A percentile compares a stretch with the other conserved stretches of the same genome.
Conservation (phyloP, 2,888 invertebrate species). For the Stenolophus ochropezus region DNA sequence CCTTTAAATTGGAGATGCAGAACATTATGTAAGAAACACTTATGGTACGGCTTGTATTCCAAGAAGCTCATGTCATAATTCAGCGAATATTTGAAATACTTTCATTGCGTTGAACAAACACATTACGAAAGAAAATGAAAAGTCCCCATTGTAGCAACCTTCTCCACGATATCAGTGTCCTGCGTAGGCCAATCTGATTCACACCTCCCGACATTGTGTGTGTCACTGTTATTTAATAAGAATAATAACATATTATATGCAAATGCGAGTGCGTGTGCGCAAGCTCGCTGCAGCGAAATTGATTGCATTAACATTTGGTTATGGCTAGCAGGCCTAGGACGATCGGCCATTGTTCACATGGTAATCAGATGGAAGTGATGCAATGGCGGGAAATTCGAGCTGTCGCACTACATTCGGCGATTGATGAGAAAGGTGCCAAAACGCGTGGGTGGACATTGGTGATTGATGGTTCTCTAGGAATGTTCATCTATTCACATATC, state of each 20-base stretch:
- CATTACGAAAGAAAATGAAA: constrained; percentile 28
- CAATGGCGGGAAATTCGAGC: constrained; percentile 14
- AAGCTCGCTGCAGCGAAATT: constrained; percentile 49
- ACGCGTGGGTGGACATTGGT: background rate
- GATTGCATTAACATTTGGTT: constrained; percentile 58
- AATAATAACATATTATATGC: constrained; percentile 74
- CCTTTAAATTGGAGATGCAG: too few relatives aligned
- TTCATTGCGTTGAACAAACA: constrained; percentile 2
- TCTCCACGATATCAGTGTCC: background rate
- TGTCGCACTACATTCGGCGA: constrained; percentile 16
- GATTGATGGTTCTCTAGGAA: constrained; percentile 7
- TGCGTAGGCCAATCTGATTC: constrained; percentile 44
- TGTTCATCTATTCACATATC: too few relatives aligned
- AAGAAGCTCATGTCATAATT: background rate
- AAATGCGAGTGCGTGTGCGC: constrained; percentile 65
- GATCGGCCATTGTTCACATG: constrained; percentile 53
- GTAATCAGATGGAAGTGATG: constrained; percentile 45
- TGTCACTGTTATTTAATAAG: constrained; percentile 72
- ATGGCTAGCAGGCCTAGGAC: constrained; percentile 18
- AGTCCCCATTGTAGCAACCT: constrained; percentile 24
- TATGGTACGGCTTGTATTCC: background rate
- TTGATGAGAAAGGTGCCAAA: background rate
- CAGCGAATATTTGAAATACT: background rate
- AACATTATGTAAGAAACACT: background rate
- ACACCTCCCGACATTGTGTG: constrained; percentile 36